Base-by-base conservation (phyloP, 2,113 vertebrate species). In the Actinemys pallida region DNA sequence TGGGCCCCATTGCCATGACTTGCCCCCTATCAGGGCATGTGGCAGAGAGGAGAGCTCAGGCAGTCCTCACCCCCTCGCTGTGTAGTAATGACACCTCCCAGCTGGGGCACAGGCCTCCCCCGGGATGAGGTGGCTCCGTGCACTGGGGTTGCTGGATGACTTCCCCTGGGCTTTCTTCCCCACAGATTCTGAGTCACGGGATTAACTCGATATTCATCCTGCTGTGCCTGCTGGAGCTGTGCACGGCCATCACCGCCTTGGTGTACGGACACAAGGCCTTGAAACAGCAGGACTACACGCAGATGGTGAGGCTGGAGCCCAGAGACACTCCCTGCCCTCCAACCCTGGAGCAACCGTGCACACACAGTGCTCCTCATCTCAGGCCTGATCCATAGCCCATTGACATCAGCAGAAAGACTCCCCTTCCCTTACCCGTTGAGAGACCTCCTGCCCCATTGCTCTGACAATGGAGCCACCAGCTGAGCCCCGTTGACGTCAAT, bases 141-240 rank as follows among this genome's bases (percentile, higher is more conserved):
- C n/a, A 50, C 35, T 12, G 50, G 12, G 45, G 35, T 35, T 45
- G 25, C 59, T 24, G 6, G 5, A 19, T 0, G 3, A 83, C 14
- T 49, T 35, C 10, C 2, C 3, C 42, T 31, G 80, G 0, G 0
- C 2, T 69, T 83, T 50, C 49, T n/a, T 83, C 27, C 31, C 19
- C 0, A 5, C 84, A 98, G 97, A 1, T 16, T 0, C 65, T 97
- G 54, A 87, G 16, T 42, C 80, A 95, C 0, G 81, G 65, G 19
- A 5, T 97, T 80, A 94, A 96, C 5, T 80, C 39, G 16, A 56
- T 53, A 1, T 7, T 88, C 0, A n/a, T 90, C 76, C 7, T 93
- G 10, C 81, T 97, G 1, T 25, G 16, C 25, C 53, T 98, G 4
- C 87, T 98, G 82, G 95, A 96, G 76, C 85, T 96, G 78, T 96